phyloP scores from a whole-genome alignment of 2,888 invertebrate species.

The Melieria omissa region DNA sequence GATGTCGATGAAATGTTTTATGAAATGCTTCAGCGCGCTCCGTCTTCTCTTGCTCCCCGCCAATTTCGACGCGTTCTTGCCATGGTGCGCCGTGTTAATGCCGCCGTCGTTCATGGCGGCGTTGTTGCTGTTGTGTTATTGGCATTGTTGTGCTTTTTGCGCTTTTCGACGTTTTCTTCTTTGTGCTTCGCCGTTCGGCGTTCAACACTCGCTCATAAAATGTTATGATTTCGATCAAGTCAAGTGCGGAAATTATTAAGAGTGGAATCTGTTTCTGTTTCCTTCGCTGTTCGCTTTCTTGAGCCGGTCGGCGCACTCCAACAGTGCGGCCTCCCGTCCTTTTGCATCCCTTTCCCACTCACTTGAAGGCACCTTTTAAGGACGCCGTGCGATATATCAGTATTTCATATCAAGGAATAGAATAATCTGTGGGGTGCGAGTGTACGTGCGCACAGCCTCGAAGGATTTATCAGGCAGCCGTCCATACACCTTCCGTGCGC shows the following conservation, averaged over 20 bases:
- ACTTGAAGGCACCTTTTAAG: too few relatives aligned
- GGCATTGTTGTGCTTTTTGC: slow-evolving; percentile 16
- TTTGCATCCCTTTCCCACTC: too few relatives aligned
- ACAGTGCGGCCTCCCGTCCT: too few relatives aligned
- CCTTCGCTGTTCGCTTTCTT: background rate
- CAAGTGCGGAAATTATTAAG: slow-evolving; percentile 62
- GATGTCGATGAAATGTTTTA: slow-evolving; percentile 21
- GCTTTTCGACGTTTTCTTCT: slow-evolving; percentile 5
- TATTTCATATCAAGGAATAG: too few relatives aligned
- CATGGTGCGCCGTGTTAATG: too few relatives aligned
- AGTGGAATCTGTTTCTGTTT: slow-evolving; percentile 53
- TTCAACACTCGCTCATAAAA: slow-evolving; percentile 51
- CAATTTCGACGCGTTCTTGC: background rate
- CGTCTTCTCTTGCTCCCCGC: background rate
- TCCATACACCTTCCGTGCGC: too few relatives aligned
- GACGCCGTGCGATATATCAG: too few relatives aligned
- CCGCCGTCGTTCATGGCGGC: too few relatives aligned
- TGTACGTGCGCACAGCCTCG: too few relatives aligned
- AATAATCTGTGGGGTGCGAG: too few relatives aligned
- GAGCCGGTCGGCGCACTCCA: too few relatives aligned
- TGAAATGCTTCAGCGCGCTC: slow-evolving; percentile 7
- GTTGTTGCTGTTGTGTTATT: background rate
- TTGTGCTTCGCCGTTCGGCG: slow-evolving; percentile 21
- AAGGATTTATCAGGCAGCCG: too few relatives aligned
- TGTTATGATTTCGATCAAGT: slow-evolving; percentile 62